Conservation (phyloP, 2,888 invertebrate species). For the Ceramica pisi region DNA sequence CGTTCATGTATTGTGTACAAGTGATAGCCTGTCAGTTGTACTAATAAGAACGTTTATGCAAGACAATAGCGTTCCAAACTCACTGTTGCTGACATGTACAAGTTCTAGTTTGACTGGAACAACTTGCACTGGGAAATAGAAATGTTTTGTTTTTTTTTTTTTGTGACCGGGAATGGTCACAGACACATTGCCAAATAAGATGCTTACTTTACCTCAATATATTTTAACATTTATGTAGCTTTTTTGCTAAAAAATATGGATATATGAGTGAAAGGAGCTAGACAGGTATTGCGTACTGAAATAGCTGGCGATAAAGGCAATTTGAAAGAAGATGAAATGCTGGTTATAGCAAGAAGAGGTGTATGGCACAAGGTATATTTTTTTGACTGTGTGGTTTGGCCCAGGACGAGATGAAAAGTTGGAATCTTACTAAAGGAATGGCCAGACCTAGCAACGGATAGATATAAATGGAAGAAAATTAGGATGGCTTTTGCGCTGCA, state of each 20-base stretch:
- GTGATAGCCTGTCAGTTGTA: slow-evolving; percentile 4
- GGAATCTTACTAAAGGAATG: too few relatives aligned
- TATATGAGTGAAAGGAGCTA: not conserved
- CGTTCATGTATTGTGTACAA: slow-evolving; percentile 10
- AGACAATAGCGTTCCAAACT: slow-evolving; percentile 31
- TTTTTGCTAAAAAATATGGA: not conserved
- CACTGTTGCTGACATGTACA: slow-evolving; percentile 43
- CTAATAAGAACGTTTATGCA: slow-evolving; percentile 35
- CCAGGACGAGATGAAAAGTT: too few relatives aligned
- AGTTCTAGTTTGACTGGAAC: slow-evolving; percentile 23
- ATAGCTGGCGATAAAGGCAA: too few relatives aligned
- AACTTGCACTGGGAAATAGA: slow-evolving; percentile 14
- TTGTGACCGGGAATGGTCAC: too few relatives aligned
- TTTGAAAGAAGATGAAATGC: not conserved
- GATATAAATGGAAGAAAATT: too few relatives aligned
- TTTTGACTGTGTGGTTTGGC: too few relatives aligned
- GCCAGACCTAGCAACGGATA: too few relatives aligned
- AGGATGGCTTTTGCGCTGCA: too few relatives aligned
- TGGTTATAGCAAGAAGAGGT: too few relatives aligned
- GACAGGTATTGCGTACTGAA: not conserved
- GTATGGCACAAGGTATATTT: too few relatives aligned
- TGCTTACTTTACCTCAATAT: not conserved
- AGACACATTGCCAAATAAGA: not conserved
- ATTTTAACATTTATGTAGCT: too few relatives aligned
- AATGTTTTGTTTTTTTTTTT: slow-evolving; percentile 13